Percentiles rank a stretch among this genome's conserved stretches.
phyloP scores from a whole-genome alignment of 2,797 vertebrate species.

The Trematomus bernacchii region DNA sequence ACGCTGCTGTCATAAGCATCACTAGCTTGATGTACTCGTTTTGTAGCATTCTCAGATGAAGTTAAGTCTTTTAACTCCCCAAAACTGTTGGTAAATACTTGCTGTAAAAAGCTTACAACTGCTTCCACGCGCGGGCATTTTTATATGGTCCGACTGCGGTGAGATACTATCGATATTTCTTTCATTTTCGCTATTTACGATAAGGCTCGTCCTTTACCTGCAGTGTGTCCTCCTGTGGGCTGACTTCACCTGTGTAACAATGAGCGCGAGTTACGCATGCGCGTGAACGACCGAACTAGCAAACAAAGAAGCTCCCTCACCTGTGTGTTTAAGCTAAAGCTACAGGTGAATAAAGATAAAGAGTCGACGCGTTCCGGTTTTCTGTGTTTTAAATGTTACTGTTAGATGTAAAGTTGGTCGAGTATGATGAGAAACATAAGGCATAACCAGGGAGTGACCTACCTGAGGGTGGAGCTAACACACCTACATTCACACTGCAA shows the following conservation, averaged over 20 bases:
- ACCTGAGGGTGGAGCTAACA: neutral
- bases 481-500: too few species aligned
- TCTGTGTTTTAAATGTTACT: neutral
- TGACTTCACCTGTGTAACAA: constrained; percentile 47
- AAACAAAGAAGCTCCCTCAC: constrained; percentile 32
- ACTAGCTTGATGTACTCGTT: neutral
- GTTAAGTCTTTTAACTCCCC: neutral
- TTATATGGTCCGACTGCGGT: fast-evolving
- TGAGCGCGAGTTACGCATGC: constrained; percentile 50
- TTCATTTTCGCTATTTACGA: constrained; percentile 4
- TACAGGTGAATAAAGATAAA: neutral
- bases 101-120: neutral
- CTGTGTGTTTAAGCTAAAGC: neutral
- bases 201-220: constrained; percentile 30
- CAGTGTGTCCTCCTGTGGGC: neutral
- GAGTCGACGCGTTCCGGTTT: too few species aligned
- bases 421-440: too few species aligned
- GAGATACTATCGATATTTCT: neutral
- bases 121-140: too few species aligned
- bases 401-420: neutral
- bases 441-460: too few species aligned
- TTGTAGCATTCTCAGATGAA: neutral
- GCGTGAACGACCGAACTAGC: neutral
- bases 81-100: neutral
- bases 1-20: neutral